Evolutionary conservation across 2,797 vertebrate species (phyloP).

Genomic region (Lacerta agilis): DNA sequence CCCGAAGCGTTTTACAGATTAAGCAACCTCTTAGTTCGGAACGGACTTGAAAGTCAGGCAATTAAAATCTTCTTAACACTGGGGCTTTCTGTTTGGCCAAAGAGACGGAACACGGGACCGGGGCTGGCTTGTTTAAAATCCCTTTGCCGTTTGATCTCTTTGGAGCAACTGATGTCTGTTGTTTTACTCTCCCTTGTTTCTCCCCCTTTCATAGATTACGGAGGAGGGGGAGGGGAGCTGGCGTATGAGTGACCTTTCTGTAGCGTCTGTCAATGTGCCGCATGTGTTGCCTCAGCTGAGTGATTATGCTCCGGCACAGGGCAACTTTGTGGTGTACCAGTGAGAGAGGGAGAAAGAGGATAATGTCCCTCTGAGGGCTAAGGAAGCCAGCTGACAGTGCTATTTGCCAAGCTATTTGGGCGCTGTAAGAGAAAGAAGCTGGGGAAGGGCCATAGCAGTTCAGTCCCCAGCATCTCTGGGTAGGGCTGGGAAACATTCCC

Average conservation of each 20-base stretch:
- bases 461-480: too few species aligned
- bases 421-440: neutral
- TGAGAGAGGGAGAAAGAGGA: neutral
- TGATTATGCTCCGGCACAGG: neutral
- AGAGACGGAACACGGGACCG: neutral
- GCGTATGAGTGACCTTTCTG: neutral
- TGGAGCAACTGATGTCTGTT: neutral
- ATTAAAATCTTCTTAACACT: neutral
- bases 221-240: neutral
- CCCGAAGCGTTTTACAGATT: neutral
- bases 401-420: too few species aligned
- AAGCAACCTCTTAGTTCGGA: neutral
- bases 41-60: neutral
- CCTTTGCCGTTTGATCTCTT: accelerated
- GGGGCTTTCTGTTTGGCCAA: neutral
- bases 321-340: neutral
- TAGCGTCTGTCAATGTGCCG: neutral
- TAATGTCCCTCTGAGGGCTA: neutral
- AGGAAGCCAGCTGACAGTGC: neutral
- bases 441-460: neutral
- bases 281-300: neutral
- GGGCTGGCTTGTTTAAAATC: neutral
- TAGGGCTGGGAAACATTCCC: too few species aligned
- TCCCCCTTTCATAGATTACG: neutral
- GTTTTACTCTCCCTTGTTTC: accelerated